A percentile compares a stretch with the other conserved stretches of the same genome.
Evolutionary conservation across 1,140 invertebrate genomes (phyloP).

Genomic region (Eurytemora carolleeae): DNA sequence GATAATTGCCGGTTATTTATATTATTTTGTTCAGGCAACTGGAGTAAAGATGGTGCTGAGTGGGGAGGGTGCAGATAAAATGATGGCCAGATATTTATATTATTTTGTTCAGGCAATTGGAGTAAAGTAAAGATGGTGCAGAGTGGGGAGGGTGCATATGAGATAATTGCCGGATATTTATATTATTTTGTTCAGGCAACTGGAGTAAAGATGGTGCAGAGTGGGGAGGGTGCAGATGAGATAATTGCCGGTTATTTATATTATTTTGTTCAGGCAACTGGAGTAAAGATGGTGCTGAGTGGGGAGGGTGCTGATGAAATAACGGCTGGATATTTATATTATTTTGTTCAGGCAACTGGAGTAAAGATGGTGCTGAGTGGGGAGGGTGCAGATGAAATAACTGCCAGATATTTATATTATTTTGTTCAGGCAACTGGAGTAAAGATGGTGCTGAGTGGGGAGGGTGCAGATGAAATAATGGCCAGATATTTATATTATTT

Average conservation of each 20-base stretch:
- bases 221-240: slow-evolving; percentile 30
- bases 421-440: slow-evolving; percentile 21
- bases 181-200: slow-evolving; percentile 24
- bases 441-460: slow-evolving; percentile 23
- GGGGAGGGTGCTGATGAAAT: slow-evolving; percentile 30
- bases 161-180: too few species aligned
- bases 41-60: too few species aligned
- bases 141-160: too few species aligned
- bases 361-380: slow-evolving; percentile 21
- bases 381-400: slow-evolving; percentile 29
- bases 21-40: too few species aligned
- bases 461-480: slow-evolving; percentile 28
- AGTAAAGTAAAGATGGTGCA: too few species aligned
- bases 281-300: slow-evolving; percentile 18
- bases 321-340: slow-evolving; percentile 24
- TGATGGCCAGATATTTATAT: too few species aligned
- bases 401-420: slow-evolving; percentile 25
- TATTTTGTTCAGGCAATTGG: too few species aligned
- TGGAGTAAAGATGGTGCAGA: slow-evolving; percentile 16
- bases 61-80: too few species aligned
- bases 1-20: slow-evolving; percentile 24
- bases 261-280: slow-evolving; percentile 23
- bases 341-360: slow-evolving; percentile 22
- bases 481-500: slow-evolving; percentile 25
- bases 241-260: slow-evolving; percentile 25